Evolutionary conservation across 2,888 invertebrate genomes (phyloP).

Genomic region (Lingula anatina): DNA sequence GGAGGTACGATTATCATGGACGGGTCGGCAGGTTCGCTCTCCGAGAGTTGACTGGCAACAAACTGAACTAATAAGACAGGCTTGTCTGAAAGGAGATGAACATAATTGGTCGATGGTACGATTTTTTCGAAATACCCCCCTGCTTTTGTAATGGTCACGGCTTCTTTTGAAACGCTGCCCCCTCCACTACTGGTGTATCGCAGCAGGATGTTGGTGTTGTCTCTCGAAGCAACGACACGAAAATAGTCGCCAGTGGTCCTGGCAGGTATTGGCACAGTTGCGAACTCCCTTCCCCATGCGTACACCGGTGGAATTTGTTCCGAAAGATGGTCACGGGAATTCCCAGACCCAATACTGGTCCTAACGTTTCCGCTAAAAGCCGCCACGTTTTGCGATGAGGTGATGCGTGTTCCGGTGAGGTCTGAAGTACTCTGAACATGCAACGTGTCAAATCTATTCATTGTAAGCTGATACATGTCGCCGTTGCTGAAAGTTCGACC

Average conservation of each 20-base stretch:
- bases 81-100: constrained; percentile 3
- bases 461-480: too few relatives aligned
- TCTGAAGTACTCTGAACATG: constrained; percentile 7
- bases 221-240: too few relatives aligned
- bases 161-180: too few relatives aligned
- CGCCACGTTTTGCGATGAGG: constrained; percentile 10
- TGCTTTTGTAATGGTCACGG: background rate
- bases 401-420: constrained; percentile 14
- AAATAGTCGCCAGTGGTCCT: constrained; percentile 14
- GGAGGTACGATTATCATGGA: constrained; percentile 18
- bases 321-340: constrained; percentile 16
- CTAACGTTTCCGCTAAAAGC: constrained; percentile 15
- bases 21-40: constrained; percentile 13
- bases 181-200: too few relatives aligned
- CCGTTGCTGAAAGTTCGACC: too few relatives aligned
- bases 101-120: background rate
- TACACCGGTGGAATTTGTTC: constrained; percentile 14
- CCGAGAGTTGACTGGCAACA: too few relatives aligned
- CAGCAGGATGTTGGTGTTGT: too few relatives aligned
- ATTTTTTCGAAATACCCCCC: constrained; percentile 6
- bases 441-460: constrained; percentile 4
- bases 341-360: constrained; percentile 11
- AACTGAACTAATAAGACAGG: constrained; percentile 11
- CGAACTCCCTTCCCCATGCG: constrained; percentile 17
- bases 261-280: constrained; percentile 14